Conservation (phyloP, 2,113 vertebrate genomes). For the Phycodurus eques region DNA sequence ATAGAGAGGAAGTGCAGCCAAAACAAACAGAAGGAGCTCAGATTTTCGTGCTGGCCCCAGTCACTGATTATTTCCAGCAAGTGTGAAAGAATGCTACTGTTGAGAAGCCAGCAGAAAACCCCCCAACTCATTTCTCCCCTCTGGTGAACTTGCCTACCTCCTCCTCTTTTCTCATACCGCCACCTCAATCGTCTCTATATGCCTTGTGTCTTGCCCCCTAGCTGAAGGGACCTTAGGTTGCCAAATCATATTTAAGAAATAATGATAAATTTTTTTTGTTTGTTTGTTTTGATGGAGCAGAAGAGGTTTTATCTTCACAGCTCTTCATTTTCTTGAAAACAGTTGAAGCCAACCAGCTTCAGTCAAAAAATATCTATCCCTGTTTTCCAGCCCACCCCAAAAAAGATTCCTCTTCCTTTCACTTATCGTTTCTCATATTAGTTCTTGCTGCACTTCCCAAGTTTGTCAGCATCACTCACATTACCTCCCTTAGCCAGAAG, state of each 20-base stretch:
- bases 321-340: conserved; percentile 36
- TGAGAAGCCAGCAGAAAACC: conserved; percentile 33
- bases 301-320: conserved; percentile 25
- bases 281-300: conserved; percentile 22
- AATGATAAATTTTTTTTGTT: not conserved
- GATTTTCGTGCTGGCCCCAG: conserved; percentile 28
- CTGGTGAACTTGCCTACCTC: conserved; percentile 20
- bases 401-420: not conserved
- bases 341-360: conserved; percentile 36
- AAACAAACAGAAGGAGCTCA: conserved; percentile 48
- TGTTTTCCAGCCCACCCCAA: not conserved
- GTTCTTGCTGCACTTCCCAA: not conserved
- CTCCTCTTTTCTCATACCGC: conserved; percentile 8
- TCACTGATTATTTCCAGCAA: conserved; percentile 50
- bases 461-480: not conserved
- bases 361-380: not conserved
- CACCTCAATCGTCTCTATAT: conserved; percentile 20
- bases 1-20: conserved; percentile 23
- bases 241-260: conserved; percentile 40
- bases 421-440: not conserved
- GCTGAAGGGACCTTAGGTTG: not conserved
- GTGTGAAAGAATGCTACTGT: conserved; percentile 62
- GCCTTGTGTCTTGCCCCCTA: not conserved
- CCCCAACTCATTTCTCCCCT: conserved; percentile 16
- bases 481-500: conserved; percentile 24